Evolutionary conservation across 2,113 vertebrate species (phyloP), one percentile per base, ranked within the genome.

Genomic region (Peucedramus taeniatus): DNA sequence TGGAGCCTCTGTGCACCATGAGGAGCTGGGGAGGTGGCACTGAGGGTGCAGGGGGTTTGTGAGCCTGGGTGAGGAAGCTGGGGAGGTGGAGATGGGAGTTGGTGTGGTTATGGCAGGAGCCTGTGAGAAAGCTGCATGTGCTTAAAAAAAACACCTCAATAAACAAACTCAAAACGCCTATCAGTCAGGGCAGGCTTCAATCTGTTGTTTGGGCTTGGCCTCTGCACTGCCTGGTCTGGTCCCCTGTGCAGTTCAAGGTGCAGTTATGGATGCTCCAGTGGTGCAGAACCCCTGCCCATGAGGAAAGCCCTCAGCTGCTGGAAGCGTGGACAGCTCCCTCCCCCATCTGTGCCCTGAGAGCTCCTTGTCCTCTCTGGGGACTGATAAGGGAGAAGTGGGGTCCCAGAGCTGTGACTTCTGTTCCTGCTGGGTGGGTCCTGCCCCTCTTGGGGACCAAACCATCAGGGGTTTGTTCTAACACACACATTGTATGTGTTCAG

Each of bases 401-500:
- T 20, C 33, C 56, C 19, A n/a, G 61, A 42, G 15, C 42, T 37
- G 37, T n/a, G 18, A 66, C 17, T 45, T 10, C 23, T 50, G 1
- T 15, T 63, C 33, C 49, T 83, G 23, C n/a, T 44, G 63, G 6
- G 5, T 76, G 21, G 24, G 3, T 61, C 50, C 54, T 83, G 66
- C 26, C 39, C 61, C 7, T 0, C 10, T 2, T n/a, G 13, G 28
- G 40, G 44, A 44, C 21, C 19, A 39, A 72, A 33, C 27, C 1
- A 1, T 56, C 5, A 15, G 54, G 30, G 1, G 3, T 35, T 33
- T 56, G 21, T 26, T 68, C 53, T 50, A 66, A 50, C 10, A 2
- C 21, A 2, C 15, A 1, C 1, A 0, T 17, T 0, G 0, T 11
- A 1, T 2, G 14, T 0, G 0, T 13, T 56, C 21, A 27, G 59